phyloP scores from a whole-genome alignment of 2,888 invertebrate genomes.

The Ryuthela nishihirai region DNA sequence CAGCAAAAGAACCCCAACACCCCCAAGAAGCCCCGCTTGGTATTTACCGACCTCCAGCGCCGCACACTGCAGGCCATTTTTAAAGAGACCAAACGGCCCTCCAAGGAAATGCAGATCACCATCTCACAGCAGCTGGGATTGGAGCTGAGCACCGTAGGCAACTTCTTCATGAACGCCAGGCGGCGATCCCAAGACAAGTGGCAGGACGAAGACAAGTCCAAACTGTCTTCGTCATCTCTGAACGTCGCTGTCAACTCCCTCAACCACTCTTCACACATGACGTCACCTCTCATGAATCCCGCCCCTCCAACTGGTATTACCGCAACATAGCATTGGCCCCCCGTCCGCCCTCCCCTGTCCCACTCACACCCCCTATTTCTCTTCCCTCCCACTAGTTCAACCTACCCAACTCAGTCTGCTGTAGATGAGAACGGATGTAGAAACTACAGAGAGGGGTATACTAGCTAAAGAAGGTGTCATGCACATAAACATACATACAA shows the following conservation, averaged over 20 bases:
- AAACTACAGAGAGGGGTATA: too few relatives aligned
- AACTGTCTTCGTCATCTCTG: constrained; percentile 6
- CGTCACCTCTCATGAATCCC: constrained; percentile 8
- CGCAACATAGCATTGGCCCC: constrained; percentile 19
- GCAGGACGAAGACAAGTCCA: constrained; percentile 72
- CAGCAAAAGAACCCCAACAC: constrained; percentile 53
- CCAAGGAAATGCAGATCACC: constrained; percentile 99
- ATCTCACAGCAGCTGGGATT: constrained; percentile 95
- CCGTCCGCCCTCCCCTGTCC: constrained; percentile 1
- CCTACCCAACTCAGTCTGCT: too few relatives aligned
- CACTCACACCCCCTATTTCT: background rate
- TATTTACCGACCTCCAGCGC: constrained; percentile 99
- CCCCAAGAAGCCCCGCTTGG: constrained; percentile 99
- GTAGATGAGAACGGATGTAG: too few relatives aligned
- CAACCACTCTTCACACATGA: constrained; percentile 13
- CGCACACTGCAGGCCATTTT: constrained; percentile 99
- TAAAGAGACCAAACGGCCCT: constrained; percentile 99
- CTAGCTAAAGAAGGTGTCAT: too few relatives aligned
- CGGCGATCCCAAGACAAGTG: constrained; percentile 89
- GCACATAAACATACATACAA: too few relatives aligned
- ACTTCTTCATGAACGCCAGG: constrained; percentile 99
- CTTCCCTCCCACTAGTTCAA: too few relatives aligned
- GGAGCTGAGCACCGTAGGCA: constrained; percentile 96
- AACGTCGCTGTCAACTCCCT: constrained; percentile 8
- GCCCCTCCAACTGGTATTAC: constrained; percentile 10